Base-by-base conservation (phyloP, 2,797 vertebrate genomes). In the Pseudomugil gertrudae region DNA sequence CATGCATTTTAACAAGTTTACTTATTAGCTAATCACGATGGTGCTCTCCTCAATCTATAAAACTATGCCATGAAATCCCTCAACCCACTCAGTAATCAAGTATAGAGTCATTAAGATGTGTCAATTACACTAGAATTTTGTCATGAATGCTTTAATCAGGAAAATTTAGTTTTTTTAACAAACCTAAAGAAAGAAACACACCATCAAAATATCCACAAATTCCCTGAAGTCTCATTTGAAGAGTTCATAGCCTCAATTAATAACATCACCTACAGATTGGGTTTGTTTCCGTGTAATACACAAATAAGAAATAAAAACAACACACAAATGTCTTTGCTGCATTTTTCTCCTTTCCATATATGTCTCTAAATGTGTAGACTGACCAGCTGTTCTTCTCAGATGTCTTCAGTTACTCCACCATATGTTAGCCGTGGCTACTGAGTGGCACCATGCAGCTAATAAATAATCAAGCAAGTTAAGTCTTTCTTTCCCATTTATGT, bases 301-400 rank as follows among this genome's bases (percentile, higher is more conserved):
- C 50, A 36, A 17, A 23, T 29, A 19, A 21, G 60, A 35, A 35
- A 69, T 32, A 38, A 1, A 35, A 35, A 69, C 32, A 38, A 1
- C 1, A n/a, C 23, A 11, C 11, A 7, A 59, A 45, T 1, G 1
- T 4, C 11, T 23, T 33, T n/a, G 40, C 7, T n/a, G 27, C 29
- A 48, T 63, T 32, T 47, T 19, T 32, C 3, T 53, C 17, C 21
- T 52, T 17, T 1, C 21, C 11, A 26, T 59, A 8, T 24, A 30
- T 40, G 63, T 68, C 74, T 32, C 50, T 66, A 67, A 83, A 51
- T 66, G 62, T 68, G 79, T 77, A 75, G 81, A 86, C 47, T 58
- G 76, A 81, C 92, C 95, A 95, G 92, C 94, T 96, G 92, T 91
- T 95, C 82, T 69, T 68, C 59, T 63, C 72, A 89, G 93, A 91